Percentiles rank a stretch among this genome's conserved stretches.
These are phyloP conservation scores for Monochamus alternatus DNA, from an alignment of 2,888 invertebrate species.

Conservation along the genomic window DNA sequence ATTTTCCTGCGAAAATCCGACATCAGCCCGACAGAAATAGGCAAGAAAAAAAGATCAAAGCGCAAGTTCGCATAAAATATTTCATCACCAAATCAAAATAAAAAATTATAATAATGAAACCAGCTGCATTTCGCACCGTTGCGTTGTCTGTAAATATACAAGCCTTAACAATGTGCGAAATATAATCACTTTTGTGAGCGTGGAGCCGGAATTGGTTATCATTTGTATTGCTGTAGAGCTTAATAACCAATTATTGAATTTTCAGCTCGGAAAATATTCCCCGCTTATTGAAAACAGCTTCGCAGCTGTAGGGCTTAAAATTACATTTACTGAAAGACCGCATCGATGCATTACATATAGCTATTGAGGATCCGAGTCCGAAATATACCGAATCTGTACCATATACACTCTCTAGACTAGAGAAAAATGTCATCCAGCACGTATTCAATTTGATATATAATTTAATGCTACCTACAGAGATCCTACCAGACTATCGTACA, in stretches of 20 bases:
- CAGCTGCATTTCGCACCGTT: neutral
- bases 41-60: no score
- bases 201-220: neutral
- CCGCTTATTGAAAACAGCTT: neutral
- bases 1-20: neutral
- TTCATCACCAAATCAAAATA: no score
- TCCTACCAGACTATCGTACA: no score
- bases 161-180: neutral
- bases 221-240: neutral
- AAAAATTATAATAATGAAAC: neutral
- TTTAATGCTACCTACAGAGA: no score
- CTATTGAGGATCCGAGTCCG: no score
- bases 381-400: no score
- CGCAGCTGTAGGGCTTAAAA: neutral
- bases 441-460: no score
- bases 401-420: no score
- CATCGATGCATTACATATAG: neutral
- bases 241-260: conserved; percentile 7
- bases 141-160: no score
- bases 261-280: neutral
- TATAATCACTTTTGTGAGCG: neutral
- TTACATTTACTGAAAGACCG: conserved; percentile 2
- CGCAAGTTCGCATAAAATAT: no score
- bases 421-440: no score
- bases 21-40: neutral